Percentiles rank a stretch among this genome's conserved stretches.
These are phyloP conservation scores for Eumerus sabulonum DNA, from an alignment of 2,888 invertebrate species.

Conservation along the genomic window DNA sequence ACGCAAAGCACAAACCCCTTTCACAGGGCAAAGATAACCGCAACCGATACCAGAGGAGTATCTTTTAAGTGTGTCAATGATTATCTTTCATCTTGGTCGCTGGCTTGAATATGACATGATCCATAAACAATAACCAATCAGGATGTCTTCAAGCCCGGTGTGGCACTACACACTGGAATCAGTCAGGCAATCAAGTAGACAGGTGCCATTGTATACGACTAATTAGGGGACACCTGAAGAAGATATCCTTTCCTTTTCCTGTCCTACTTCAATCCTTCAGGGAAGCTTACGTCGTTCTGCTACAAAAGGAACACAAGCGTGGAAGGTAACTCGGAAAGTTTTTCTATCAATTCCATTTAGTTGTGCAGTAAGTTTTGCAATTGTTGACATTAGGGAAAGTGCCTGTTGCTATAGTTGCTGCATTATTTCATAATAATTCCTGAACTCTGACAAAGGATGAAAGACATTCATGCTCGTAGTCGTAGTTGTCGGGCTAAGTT, in stretches of 20 bases:
- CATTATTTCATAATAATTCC: conserved; percentile 44
- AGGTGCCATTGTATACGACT: background rate
- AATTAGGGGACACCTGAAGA: background rate
- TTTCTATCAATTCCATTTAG: conserved; percentile 12
- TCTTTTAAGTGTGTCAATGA: conserved; percentile 21
- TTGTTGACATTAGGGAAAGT: conserved; percentile 31
- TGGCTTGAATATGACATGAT: conserved; percentile 50
- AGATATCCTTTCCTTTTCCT: too few relatives aligned
- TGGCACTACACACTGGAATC: conserved; percentile 42
- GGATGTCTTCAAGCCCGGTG: conserved; percentile 14
- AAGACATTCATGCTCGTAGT: background rate
- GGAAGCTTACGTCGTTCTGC: background rate
- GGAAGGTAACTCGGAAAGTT: conserved; percentile 20
- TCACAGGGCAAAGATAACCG: background rate
- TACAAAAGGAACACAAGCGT: background rate
- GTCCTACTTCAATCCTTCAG: too few relatives aligned
- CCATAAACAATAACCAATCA: conserved; percentile 43
- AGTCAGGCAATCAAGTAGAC: conserved; percentile 27
- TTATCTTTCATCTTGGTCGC: conserved; percentile 56
- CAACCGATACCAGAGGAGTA: conserved; percentile 15
- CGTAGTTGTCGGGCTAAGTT: background rate
- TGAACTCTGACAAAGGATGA: background rate
- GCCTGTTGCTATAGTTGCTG: conserved; percentile 6
- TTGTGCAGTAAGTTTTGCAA: conserved; percentile 24
- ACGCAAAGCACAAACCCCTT: conserved; percentile 23